Evolutionary conservation across 2,797 vertebrate genomes (phyloP).

Genomic region (Pangasius djambal): DNA sequence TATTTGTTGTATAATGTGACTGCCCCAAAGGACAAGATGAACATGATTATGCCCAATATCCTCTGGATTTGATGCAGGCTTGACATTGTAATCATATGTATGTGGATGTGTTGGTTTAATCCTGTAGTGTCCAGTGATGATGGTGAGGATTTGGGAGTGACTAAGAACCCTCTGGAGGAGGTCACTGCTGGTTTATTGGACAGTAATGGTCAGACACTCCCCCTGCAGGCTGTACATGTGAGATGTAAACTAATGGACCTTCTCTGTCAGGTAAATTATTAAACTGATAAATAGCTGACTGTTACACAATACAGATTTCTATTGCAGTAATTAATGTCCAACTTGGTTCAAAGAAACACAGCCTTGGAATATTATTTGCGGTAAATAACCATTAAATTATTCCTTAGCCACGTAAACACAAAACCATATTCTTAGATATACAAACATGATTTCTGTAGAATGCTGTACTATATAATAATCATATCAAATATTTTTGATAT

Average conservation of each 20-base stretch:
- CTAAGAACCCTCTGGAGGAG: constrained; percentile 60
- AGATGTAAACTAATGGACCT: constrained; percentile 83
- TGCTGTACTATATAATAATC: background rate
- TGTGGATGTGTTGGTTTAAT: constrained; percentile 46
- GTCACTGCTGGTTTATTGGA: constrained; percentile 78
- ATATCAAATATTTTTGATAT: background rate
- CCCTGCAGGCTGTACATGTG: constrained; percentile 79
- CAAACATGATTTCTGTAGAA: background rate
- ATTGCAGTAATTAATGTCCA: background rate
- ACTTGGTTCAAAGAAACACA: background rate
- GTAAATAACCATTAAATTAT: background rate
- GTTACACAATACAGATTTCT: background rate
- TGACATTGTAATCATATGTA: background rate
- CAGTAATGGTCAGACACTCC: constrained; percentile 77
- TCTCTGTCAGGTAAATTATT: constrained; percentile 76
- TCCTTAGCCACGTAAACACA: background rate
- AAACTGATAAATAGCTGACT: background rate
- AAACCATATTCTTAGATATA: background rate
- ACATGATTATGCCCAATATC: background rate
- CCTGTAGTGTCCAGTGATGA: constrained; percentile 56
- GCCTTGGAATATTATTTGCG: background rate
- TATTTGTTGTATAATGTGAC: background rate
- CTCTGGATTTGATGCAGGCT: background rate
- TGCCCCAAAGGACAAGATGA: background rate
- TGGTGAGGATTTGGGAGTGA: constrained; percentile 44